Base-by-base conservation (phyloP, 2,113 vertebrate species). In the Pluvialis apricaria region DNA sequence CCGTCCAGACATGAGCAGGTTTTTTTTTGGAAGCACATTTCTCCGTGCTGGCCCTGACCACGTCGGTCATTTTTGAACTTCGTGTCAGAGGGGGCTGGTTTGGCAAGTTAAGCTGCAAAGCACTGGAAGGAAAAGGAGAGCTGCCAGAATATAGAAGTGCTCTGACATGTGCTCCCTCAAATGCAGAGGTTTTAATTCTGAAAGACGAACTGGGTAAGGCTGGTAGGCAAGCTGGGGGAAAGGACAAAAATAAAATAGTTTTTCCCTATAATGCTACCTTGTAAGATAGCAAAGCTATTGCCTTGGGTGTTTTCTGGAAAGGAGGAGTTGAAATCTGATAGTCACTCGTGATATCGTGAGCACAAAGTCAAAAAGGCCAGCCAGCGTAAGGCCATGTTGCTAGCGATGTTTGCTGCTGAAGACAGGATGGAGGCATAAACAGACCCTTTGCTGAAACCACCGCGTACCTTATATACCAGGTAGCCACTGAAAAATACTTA, bases 391-490 rank as follows among this genome's bases (percentile, higher is more conserved):
- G 65, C 34, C 3, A 9, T 3, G 5, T 40, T 0, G 2, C n/a
- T 9, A 12, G 24, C 1, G 1, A 20, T 1, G 1, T 24, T 49
- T 34, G 19, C 21, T 22, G 75, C 55, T 66, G 40, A 22, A 49
- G 28, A 6, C 8, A 32, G 34, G 18, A 11, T 9, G 3, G 11
- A 85, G 60, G 24, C 4, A 62, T 1, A 60, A 58, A 28, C 0
- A 0, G 17, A n/a, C 4, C 26, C 42, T n/a, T 10, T 18, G 51
- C 61, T 31, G 57, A 38, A 60, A 61, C n/a, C 68, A 32, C 29
- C 0, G 0, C 3, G n/a, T 14, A 36, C 45, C 4, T 69, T 26
- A 17, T 5, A 4, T 2, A 60, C n/a, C 28, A 36, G 2, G 0
- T 1, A 44, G 45, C 36, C 49, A 7, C 47, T 16, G 45, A 42